Evolutionary conservation across 2,797 vertebrate genomes (phyloP).

Genomic region (Xiphorhynchus erythropygius): DNA sequence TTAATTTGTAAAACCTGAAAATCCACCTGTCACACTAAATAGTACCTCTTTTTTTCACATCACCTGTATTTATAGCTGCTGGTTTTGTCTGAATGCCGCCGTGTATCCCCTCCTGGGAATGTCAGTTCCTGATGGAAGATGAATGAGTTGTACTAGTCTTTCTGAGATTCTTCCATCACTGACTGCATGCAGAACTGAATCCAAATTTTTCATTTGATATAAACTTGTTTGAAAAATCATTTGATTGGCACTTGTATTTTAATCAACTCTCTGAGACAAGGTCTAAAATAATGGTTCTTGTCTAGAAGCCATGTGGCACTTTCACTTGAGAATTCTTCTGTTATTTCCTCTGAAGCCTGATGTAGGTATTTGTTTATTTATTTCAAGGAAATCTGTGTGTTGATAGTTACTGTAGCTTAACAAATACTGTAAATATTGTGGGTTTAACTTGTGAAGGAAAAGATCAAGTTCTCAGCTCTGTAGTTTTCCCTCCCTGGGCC

Average conservation of each 20-base stretch:
- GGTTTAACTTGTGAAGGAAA: not conserved
- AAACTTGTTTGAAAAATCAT: constrained; percentile 28
- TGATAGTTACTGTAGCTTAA: not conserved
- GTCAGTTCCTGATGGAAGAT: not conserved
- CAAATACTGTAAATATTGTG: not conserved
- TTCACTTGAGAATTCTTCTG: not conserved
- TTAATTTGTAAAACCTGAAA: not conserved
- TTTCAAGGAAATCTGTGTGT: not conserved
- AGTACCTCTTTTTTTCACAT: not conserved
- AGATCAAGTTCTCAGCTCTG: not conserved
- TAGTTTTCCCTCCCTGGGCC: not conserved
- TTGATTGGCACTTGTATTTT: constrained; percentile 36
- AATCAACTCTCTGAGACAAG: not conserved
- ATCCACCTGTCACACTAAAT: not conserved
- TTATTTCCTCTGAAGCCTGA: not conserved
- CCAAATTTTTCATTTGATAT: not conserved
- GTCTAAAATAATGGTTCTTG: not conserved
- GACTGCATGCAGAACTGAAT: not conserved
- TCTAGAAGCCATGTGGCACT: not conserved
- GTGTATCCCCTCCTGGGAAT: not conserved
- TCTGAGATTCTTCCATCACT: not conserved
- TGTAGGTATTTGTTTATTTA: not conserved
- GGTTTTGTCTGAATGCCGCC: not conserved
- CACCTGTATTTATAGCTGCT: not conserved
- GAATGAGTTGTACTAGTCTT: not conserved